Evolutionary conservation across 2,888 invertebrate species (phyloP).

Genomic region (Drosophila diplacantha): DNA sequence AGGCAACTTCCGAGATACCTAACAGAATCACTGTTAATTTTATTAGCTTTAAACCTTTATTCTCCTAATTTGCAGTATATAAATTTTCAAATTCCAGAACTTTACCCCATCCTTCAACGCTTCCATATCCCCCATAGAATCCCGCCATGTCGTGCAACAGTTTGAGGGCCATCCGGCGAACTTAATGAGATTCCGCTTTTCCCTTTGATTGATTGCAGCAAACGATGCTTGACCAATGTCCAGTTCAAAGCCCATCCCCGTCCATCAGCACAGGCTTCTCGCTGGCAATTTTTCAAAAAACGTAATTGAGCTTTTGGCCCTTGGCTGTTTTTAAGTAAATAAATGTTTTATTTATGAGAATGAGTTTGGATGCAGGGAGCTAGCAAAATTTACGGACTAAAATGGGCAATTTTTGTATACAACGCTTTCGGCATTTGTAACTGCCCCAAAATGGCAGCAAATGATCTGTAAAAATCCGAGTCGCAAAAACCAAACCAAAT

Average conservation of each 20-base stretch:
- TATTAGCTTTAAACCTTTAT: background rate
- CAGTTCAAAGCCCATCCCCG: conserved; percentile 2
- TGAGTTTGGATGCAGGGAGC: conserved; percentile 18
- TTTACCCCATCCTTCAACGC: background rate
- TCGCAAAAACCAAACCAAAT: conserved; percentile 34
- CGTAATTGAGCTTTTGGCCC: conserved; percentile 65
- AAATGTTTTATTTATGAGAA: conserved; percentile 66
- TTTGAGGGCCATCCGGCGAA: conserved; percentile 35
- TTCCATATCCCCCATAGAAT: background rate
- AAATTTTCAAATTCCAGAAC: too few species aligned
- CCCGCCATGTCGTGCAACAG: conserved; percentile 23
- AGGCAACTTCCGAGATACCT: too few species aligned
- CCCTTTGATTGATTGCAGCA: conserved; percentile 59
- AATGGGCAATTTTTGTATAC: background rate
- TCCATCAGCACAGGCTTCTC: conserved; percentile 13
- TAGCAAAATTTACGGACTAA: background rate
- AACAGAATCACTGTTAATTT: background rate
- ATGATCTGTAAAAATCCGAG: conserved; percentile 63
- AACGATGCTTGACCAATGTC: conserved; percentile 40
- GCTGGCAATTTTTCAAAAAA: conserved; percentile 61
- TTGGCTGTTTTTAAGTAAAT: conserved; percentile 52
- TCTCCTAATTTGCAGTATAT: background rate
- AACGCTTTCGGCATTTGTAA: conserved; percentile 24
- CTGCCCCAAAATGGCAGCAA: conserved; percentile 57
- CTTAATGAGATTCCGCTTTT: conserved; percentile 37